These are phyloP conservation scores for Gnatocerus cornutus DNA, from an alignment of 2,888 invertebrate species.

Conservation along the genomic window DNA sequence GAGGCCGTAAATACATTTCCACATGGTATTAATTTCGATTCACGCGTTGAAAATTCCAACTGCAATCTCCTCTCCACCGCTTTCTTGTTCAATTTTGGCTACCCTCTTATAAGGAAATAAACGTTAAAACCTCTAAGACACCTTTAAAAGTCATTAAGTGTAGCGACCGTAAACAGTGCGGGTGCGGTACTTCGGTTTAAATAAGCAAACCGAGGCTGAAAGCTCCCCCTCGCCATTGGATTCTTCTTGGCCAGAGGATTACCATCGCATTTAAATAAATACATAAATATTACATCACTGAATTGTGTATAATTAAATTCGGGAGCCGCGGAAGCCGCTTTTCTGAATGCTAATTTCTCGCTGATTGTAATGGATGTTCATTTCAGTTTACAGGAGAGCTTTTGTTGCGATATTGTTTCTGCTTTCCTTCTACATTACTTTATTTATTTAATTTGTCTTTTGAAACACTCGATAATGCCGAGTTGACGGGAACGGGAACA, in stretches of 20 bases:
- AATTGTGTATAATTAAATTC: constrained; percentile 72
- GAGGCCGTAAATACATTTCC: constrained; percentile 10
- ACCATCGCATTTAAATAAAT: constrained; percentile 73
- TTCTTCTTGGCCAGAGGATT: constrained; percentile 67
- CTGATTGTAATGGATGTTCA: constrained; percentile 70
- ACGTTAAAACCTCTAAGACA: constrained; percentile 66
- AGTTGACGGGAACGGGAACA: neutral
- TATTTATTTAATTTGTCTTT: constrained; percentile 60
- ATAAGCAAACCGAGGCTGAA: constrained; percentile 56
- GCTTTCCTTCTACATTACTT: constrained; percentile 60
- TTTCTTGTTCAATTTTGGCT: constrained; percentile 43
- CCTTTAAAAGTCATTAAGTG: constrained; percentile 68
- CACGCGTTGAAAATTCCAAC: too few species aligned
- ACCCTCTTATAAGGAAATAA: constrained; percentile 60
- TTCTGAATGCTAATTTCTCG: constrained; percentile 69
- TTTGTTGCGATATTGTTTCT: constrained; percentile 62
- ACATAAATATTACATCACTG: constrained; percentile 72
- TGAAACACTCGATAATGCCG: constrained; percentile 20
- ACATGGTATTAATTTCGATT: neutral
- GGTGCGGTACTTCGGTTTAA: constrained; percentile 53
- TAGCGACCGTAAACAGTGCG: constrained; percentile 66
- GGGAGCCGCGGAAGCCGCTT: constrained; percentile 68
- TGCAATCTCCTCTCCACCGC: too few species aligned
- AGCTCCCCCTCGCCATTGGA: constrained; percentile 58
- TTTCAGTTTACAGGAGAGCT: constrained; percentile 66